A percentile compares a stretch with the other conserved stretches of the same genome.
Conservation (phyloP, 2,113 vertebrate species). For the Anthoscopus minutus region DNA sequence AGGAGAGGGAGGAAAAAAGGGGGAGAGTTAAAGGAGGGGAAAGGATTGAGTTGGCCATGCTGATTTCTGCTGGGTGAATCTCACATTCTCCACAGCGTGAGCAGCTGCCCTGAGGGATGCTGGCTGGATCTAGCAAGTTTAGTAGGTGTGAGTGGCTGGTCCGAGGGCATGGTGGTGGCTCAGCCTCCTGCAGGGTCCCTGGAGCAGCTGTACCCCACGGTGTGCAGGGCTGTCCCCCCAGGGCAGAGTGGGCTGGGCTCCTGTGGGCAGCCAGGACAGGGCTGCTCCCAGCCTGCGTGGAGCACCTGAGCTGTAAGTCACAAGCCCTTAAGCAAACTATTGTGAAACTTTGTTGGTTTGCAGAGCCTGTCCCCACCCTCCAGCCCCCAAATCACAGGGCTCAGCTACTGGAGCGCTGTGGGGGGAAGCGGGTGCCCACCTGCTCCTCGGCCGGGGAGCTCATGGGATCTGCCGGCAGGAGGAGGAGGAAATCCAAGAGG, state of each 20-base stretch:
- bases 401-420: accelerated
- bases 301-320: constrained; percentile 24
- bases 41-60: accelerated
- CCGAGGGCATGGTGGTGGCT: accelerated
- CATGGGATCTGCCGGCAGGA: neutral
- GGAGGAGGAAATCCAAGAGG: constrained; percentile 19
- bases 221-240: neutral
- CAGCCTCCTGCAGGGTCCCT: accelerated
- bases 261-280: neutral
- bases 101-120: neutral
- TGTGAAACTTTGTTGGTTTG: constrained; percentile 6
- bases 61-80: neutral
- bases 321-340: constrained; percentile 36
- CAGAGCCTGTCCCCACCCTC: neutral
- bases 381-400: neutral
- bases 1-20: neutral
- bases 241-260: neutral
- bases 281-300: neutral
- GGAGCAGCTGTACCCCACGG: neutral
- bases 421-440: neutral
- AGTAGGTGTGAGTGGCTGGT: accelerated
- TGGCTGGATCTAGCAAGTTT: accelerated
- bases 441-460: neutral
- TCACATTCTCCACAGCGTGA: accelerated
- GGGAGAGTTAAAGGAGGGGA: neutral